phyloP scores from a whole-genome alignment of 1,140 invertebrate species.

The Idris sp. region DNA sequence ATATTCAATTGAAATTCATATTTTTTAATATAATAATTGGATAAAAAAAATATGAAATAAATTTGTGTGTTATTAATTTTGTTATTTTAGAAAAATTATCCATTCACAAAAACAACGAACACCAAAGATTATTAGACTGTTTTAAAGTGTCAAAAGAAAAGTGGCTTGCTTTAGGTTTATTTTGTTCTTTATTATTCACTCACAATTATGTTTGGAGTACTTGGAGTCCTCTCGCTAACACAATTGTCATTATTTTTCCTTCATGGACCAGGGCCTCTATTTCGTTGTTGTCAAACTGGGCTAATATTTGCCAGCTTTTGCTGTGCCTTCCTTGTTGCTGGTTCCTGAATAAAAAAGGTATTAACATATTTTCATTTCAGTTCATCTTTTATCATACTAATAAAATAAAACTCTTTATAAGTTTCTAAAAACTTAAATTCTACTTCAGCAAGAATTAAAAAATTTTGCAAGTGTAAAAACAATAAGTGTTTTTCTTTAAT shows the following conservation, averaged over 20 bases:
- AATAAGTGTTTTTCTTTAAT: not conserved
- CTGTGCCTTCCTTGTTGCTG: slow-evolving; percentile 75
- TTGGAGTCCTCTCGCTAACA: slow-evolving; percentile 78
- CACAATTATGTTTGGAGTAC: slow-evolving; percentile 78
- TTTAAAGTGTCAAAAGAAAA: slow-evolving; percentile 44
- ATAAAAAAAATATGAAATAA: no score
- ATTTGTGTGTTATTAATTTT: no score
- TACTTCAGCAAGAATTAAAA: no score
- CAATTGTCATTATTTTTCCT: slow-evolving; percentile 75
- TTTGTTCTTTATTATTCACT: slow-evolving; percentile 56
- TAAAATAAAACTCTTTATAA: not conserved
- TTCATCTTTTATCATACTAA: not conserved
- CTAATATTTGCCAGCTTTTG: slow-evolving; percentile 77
- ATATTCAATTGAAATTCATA: no score
- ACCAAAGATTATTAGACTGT: slow-evolving; percentile 19
- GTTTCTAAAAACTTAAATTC: no score
- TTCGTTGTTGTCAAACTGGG: slow-evolving; percentile 79
- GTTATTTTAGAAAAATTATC: not conserved
- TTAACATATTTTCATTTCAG: not conserved
- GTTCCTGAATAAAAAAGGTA: slow-evolving; percentile 73
- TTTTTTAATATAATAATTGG: no score
- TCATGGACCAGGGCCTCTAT: slow-evolving; percentile 75
- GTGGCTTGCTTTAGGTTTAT: slow-evolving; percentile 64
- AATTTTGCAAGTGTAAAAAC: no score
- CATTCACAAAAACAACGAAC: slow-evolving; percentile 17